Evolutionary conservation across 2,888 invertebrate species (phyloP), one percentile per base, ranked within the genome.

Genomic region (Podotricha telesiphe): DNA sequence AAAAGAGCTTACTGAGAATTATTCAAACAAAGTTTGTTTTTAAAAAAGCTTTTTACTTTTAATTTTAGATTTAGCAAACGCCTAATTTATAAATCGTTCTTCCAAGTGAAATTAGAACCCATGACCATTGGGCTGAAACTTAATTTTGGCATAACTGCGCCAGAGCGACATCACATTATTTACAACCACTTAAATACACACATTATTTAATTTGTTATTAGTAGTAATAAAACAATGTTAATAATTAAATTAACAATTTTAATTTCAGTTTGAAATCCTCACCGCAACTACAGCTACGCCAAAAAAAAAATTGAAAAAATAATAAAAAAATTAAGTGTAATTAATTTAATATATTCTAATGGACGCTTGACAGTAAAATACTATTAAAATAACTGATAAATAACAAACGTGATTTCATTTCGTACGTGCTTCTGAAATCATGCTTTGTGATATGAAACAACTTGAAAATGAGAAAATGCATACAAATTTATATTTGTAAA

Each of bases 241-340:
- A 4, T 28, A 2, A 42, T 13, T 13, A 11, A 59, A 76, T 78
- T 53, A 69, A 70, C 8, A 10, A 17, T 55, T 55, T 55, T 34
- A 8, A 48, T 87, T 85, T 19, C 86, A 89, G 89, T 83, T 86
- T 40, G 84, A 86, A 34, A 86, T 84, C 50, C 69, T 89, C 53
- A 85, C 87, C 13, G 82, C 79, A 10, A 76, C 83, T 0, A 40
- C 56, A 15, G 19, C 50, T 6, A 0, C 55, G 13, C 13, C 67
- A 7, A n/a, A 56, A 56, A 10, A 51, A 55, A 69, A 56, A 69
- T 63, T 45, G 56, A 45, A 28, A 4, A 10, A 51, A 55, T 70
- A 56, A 69, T 63, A 48, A 58, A 45, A 28, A 4, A 71, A 72
- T 65, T 66, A 34, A 37, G 50, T 22, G 5, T 48, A 28, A 19